These are phyloP conservation scores for Thryonomys swinderianus DNA, from an alignment of 2,113 vertebrate species.

Conservation along the genomic window DNA sequence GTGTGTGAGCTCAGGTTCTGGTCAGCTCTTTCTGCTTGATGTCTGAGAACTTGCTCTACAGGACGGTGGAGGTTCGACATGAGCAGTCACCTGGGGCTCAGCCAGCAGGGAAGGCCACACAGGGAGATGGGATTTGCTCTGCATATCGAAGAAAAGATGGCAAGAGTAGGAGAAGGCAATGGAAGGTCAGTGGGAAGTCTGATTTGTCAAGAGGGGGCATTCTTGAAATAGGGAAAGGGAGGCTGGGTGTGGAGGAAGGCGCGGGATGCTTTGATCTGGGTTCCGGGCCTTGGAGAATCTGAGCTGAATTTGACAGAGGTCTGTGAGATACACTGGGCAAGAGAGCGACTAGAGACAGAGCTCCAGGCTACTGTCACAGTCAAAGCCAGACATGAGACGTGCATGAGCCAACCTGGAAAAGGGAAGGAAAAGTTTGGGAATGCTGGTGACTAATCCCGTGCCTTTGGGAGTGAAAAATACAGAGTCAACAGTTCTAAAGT, in stretches of 20 bases:
- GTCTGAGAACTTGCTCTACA: not conserved
- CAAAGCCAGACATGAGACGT: not conserved
- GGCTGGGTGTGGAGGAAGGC: not conserved
- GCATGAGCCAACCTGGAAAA: not conserved
- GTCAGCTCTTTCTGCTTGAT: not conserved
- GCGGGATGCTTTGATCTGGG: not conserved
- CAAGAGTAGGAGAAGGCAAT: not conserved
- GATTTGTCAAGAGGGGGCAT: not conserved
- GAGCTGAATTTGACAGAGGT: not conserved
- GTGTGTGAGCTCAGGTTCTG: not conserved
- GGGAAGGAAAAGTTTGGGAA: not conserved
- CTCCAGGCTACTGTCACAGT: not conserved
- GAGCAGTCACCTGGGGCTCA: not conserved
- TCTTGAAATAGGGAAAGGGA: not conserved
- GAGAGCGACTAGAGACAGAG: not conserved
- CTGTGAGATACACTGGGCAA: not conserved
- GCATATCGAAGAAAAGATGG: not conserved
- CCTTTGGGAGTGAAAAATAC: not conserved
- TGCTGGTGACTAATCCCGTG: not conserved
- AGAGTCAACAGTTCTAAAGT: not conserved
- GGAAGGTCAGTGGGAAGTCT: not conserved
- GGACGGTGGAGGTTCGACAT: not conserved
- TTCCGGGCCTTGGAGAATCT: not conserved
- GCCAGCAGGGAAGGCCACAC: not conserved
- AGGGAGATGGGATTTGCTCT: no score